Evolutionary conservation across 1,140 invertebrate species (phyloP), one percentile per base, ranked within the genome.

Genomic region (Bombus fervidus): DNA sequence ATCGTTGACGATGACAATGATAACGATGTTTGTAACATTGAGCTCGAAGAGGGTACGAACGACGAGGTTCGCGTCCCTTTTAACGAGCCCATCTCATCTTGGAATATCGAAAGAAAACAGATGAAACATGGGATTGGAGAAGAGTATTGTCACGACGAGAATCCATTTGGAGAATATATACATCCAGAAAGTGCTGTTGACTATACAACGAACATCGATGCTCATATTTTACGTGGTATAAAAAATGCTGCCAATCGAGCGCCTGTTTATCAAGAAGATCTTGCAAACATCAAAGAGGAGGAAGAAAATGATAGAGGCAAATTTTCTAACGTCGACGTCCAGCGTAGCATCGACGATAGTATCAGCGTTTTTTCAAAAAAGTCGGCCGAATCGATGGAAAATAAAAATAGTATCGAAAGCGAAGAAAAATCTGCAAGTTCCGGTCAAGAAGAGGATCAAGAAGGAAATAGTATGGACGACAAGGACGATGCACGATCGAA

Each of bases 211-310:
- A 22, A 37, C 6, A 3, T 87, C 13, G 91, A 93, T 47, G 75
- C 83, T 2, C 91, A 92, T 72, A 81, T 92, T 25, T 83, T 92
- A 74, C 86, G 76, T 31, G 91, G 75, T 3, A 86, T 91, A 0
- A 91, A 91, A 64, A 77, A 66, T 1, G 59, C 69, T 43, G 89
- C 89, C 31, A 91, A 94, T n/a, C 75, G 91, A 53, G 34, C 89
- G 12, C 85, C 91, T 3, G 1, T 83, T 12, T 87, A 85, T 47
- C 89, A 93, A 39, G 91, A 94, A 31, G 91, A 94, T 86, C 89
- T 94, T 12, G 89, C 88, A 5, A 87, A 82, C 15, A 94, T 94
- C 43, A 91, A 92, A 10, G 94, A 94, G 39, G 94, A 94, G 72
- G 87, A 91, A 59, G 90, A 89, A 64, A 84, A 78, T 15, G 83